A percentile compares a stretch with the other conserved stretches of the same genome.
phyloP scores from a whole-genome alignment of 1,140 invertebrate species.

The Tetramorium alpestre region DNA sequence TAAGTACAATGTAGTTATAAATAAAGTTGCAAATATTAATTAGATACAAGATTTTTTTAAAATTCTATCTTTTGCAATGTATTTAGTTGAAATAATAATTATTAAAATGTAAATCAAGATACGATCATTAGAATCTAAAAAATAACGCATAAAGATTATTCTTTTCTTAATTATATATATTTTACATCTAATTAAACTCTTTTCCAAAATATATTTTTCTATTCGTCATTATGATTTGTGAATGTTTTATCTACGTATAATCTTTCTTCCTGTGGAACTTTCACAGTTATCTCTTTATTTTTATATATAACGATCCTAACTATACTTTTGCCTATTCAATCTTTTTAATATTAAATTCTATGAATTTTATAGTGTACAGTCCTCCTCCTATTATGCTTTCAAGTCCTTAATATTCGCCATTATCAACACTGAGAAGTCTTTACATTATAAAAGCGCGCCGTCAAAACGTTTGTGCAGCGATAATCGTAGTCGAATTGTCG shows the following conservation, averaged over 20 bases:
- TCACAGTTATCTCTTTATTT: not conserved
- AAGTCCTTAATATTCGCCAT: conserved; percentile 45
- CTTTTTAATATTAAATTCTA: conserved; percentile 23
- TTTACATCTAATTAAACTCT: not conserved
- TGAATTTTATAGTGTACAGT: not conserved
- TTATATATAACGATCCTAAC: not conserved
- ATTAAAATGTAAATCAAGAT: not conserved
- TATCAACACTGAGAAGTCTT: conserved; percentile 43
- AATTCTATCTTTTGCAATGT: not conserved
- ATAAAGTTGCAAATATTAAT: not conserved
- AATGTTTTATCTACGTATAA: not conserved
- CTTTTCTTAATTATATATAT: not conserved
- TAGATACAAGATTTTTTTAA: not conserved
- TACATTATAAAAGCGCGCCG: conserved; percentile 65
- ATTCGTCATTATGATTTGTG: not conserved
- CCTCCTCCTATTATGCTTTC: conserved; percentile 3
- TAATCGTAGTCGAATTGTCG: conserved; percentile 74
- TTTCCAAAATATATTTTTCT: not conserved
- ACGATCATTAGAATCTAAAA: not conserved
- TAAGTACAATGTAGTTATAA: not conserved
- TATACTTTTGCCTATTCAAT: conserved; percentile 6
- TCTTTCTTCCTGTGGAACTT: not conserved
- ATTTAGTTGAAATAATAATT: not conserved
- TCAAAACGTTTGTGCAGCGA: conserved; percentile 69
- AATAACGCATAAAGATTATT: not conserved